Evolutionary conservation across 1,140 invertebrate genomes (phyloP).

Genomic region (Leguminivora glycinivorella): DNA sequence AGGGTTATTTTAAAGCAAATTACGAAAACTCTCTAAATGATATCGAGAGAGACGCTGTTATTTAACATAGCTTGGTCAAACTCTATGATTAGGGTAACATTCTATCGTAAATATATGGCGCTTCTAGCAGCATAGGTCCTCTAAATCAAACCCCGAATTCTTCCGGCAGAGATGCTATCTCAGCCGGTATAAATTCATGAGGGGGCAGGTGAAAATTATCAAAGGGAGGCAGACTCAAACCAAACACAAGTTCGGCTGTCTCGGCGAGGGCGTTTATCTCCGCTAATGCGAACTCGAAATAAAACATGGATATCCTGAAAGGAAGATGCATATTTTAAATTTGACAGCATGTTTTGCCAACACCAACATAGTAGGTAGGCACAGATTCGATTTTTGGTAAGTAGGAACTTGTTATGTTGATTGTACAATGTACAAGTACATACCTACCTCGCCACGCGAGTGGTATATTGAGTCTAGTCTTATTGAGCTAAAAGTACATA

Average conservation of each 20-base stretch:
- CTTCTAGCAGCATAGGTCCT: conserved; percentile 42
- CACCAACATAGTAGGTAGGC: neutral
- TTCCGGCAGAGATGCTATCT: conserved; percentile 66
- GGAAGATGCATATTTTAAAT: conserved; percentile 4
- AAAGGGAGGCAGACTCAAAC: conserved; percentile 70
- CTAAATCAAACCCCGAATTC: conserved; percentile 51
- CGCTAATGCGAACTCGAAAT: conserved; percentile 15
- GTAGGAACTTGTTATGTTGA: too few species aligned
- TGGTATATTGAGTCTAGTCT: too few species aligned
- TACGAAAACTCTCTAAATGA: too few species aligned
- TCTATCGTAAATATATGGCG: neutral
- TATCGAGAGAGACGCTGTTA: too few species aligned
- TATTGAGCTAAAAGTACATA: too few species aligned
- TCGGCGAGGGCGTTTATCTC: conserved; percentile 20
- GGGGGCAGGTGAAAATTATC: conserved; percentile 75
- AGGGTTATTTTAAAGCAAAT: too few species aligned
- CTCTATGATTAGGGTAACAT: too few species aligned
- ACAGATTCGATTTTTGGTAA: too few species aligned
- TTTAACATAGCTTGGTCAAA: too few species aligned
- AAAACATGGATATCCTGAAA: conserved; percentile 9
- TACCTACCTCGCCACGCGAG: too few species aligned
- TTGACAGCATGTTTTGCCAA: too few species aligned
- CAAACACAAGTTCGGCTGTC: conserved; percentile 56
- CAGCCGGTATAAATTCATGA: conserved; percentile 62
- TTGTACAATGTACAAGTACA: too few species aligned